These are phyloP conservation scores for Trichonephila clavata DNA, from an alignment of 1,140 invertebrate species.

Conservation along the genomic window DNA sequence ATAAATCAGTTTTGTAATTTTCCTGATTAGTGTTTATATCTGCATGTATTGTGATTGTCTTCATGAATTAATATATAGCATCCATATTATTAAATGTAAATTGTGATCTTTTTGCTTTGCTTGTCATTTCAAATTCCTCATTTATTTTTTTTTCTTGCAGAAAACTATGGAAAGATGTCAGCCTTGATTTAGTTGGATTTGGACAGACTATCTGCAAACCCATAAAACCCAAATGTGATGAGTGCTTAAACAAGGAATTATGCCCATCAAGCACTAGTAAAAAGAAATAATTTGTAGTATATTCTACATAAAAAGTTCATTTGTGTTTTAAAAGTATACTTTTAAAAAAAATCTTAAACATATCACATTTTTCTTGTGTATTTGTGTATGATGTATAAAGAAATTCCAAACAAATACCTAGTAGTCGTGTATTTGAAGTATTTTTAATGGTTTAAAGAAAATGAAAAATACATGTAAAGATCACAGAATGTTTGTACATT, in stretches of 20 bases:
- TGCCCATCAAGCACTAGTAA: conserved; percentile 85
- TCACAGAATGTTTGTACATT: background rate
- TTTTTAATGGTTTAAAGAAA: background rate
- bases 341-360: background rate
- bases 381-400: background rate
- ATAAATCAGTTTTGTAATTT: no score
- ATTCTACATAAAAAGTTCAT: background rate
- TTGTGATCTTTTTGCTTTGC: no score
- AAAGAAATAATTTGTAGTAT: background rate
- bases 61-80: no score
- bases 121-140: background rate
- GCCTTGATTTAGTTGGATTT: conserved; percentile 96
- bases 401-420: background rate
- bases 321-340: background rate
- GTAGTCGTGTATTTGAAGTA: background rate
- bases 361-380: background rate
- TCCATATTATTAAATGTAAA: no score
- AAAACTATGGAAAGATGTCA: conserved; percentile 93
- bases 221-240: conserved; percentile 88
- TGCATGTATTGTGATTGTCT: no score
- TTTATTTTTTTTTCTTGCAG: conserved; percentile 79
- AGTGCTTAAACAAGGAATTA: conserved; percentile 91
- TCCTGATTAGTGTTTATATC: no score
- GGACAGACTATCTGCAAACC: conserved; percentile 95
- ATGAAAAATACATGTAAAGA: background rate